phyloP scores from a whole-genome alignment of 2,797 vertebrate species.

The Anguilla pacifica region DNA sequence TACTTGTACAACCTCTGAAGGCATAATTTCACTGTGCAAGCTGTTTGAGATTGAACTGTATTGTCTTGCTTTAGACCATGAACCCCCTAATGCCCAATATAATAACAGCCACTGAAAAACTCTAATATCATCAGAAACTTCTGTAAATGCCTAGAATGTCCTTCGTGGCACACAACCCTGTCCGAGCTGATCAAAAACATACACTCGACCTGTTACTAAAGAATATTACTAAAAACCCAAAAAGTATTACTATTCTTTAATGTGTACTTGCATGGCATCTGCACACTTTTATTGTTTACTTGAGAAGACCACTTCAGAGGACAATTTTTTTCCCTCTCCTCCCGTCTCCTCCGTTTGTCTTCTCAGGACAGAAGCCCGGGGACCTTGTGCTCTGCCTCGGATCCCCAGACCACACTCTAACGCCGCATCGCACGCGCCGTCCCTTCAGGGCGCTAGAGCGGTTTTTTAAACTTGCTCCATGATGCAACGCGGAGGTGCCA shows the following conservation, averaged over 20 bases:
- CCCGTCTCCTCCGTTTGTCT: not conserved
- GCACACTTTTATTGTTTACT: constrained; percentile 15
- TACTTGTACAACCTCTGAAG: no score
- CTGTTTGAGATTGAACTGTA: no score
- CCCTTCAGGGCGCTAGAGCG: not conserved
- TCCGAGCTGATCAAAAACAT: no score
- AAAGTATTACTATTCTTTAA: not conserved
- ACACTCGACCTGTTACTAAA: not conserved
- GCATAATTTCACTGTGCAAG: no score
- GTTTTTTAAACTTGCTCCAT: no score
- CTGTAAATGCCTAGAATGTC: no score
- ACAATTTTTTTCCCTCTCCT: not conserved
- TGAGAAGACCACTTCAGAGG: constrained; percentile 1
- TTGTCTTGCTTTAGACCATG: no score
- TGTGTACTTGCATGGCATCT: constrained; percentile 7
- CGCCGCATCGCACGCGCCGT: not conserved
- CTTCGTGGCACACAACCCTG: no score
- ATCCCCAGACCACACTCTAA: no score
- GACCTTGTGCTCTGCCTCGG: not conserved
- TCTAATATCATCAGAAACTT: no score
- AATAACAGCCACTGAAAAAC: no score
- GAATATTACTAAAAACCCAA: not conserved
- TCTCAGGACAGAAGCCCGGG: not conserved
- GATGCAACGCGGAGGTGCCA: not conserved
- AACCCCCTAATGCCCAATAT: no score